Base-by-base conservation (phyloP, 2,888 invertebrate genomes). In the Eilema caniola region DNA sequence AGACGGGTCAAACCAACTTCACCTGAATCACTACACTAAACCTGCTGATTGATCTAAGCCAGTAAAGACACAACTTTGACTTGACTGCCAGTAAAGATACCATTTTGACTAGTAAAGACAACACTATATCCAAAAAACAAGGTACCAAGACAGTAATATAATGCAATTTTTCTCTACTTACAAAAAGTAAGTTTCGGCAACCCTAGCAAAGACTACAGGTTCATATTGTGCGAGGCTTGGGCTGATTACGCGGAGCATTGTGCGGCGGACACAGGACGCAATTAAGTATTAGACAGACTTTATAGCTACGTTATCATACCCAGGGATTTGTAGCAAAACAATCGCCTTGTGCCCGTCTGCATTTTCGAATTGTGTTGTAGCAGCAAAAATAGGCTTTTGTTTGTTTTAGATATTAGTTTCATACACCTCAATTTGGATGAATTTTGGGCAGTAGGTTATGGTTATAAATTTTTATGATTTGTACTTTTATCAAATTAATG, bases 171-270 rank as follows among this genome's bases (percentile, higher is more conserved):
- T 7, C 20, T 20, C 5, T 53, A 47, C 64, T 47, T 12, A 56
- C 25, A 23, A 67, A 37, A 28, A 16, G 25, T 31, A 85, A 87
- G 78, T 16, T 41, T 25, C 5, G 70, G 28, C 71, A 84, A 73
- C 88, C 86, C 86, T 86, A 86, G 75, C 83, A 81, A 86, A 73
- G 73, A 87, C 87, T 88, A 89, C 88, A 89, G 89, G 80, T 86
- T 86, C 84, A 79, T 82, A 82, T 82, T 78, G 75, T 74, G 81
- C 75, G 85, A 85, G 78, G 80, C 85, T 80, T 81, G 86, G 88
- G 84, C 89, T 93, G 93, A 93, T 93, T 92, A 92, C 93, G 88
- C 83, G 85, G 82, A 72, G 90, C 82, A 93, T 93, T 93, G 93
- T 93, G 88, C 75, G 73, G 78, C 81, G 88, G 89, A 89, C 88